Percentiles rank a stretch among this genome's conserved stretches.
Conservation (phyloP, 2,797 vertebrate species). For the Acanthurus tractus region DNA sequence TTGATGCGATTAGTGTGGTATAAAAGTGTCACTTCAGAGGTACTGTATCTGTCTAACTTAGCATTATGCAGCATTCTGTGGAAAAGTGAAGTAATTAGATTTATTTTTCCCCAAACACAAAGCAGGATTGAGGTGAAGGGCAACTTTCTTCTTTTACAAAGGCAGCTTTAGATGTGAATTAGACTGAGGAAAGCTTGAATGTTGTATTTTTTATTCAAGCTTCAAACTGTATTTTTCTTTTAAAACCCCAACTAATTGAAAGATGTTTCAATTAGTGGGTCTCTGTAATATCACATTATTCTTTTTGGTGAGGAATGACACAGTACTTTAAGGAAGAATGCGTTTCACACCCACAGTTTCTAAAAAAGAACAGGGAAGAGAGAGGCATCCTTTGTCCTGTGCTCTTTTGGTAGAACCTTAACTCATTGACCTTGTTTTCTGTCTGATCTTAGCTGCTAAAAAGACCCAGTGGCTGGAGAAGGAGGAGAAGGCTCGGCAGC, state of each 20-base stretch:
- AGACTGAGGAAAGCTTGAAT: constrained; percentile 8
- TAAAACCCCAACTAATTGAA: background rate
- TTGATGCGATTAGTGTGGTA: constrained; percentile 55
- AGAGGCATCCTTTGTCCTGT: background rate
- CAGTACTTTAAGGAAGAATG: background rate
- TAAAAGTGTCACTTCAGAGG: constrained; percentile 64
- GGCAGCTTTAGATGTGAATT: constrained; percentile 14
- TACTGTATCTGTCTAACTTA: constrained; percentile 21
- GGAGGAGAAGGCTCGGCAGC: constrained; percentile 92
- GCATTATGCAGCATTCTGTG: constrained; percentile 34
- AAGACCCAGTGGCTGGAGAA: constrained; percentile 96
- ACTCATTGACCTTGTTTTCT: constrained; percentile 28
- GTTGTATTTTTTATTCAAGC: background rate
- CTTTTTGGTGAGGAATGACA: background rate
- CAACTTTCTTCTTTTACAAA: background rate
- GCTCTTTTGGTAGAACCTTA: background rate
- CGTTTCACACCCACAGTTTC: background rate
- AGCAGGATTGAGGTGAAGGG: constrained; percentile 23
- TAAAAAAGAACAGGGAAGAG: background rate
- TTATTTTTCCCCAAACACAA: constrained; percentile 38
- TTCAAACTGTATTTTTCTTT: constrained; percentile 10
- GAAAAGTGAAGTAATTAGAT: constrained; percentile 52
- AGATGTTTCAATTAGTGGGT: background rate
- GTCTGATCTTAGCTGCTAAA: constrained; percentile 88
- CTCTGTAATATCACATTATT: background rate